phyloP scores from a whole-genome alignment of 2,113 vertebrate genomes.

The Vidua chalybeata region DNA sequence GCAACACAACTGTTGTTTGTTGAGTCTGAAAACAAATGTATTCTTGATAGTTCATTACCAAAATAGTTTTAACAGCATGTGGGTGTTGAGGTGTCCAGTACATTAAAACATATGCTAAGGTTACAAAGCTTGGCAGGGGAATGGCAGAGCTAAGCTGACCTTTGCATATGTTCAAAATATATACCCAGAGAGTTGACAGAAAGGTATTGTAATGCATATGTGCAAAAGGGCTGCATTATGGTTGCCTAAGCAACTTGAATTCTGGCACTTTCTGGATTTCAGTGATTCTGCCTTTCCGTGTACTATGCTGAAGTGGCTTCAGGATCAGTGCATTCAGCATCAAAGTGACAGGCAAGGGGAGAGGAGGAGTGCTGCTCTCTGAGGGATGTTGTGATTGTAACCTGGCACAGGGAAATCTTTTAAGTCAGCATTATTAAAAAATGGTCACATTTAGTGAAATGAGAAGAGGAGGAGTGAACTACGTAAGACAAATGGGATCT shows the following conservation, averaged over 20 bases:
- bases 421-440: background rate
- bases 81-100: background rate
- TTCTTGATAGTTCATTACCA: background rate
- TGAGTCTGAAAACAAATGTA: background rate
- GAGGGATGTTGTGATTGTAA: background rate
- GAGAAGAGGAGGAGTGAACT: background rate
- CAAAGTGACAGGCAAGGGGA: background rate
- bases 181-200: background rate
- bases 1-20: background rate
- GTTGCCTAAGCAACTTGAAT: conserved; percentile 42
- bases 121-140: background rate
- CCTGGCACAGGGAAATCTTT: background rate
- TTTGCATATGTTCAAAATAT: background rate
- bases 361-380: background rate
- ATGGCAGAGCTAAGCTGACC: background rate
- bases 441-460: background rate
- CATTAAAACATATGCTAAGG: background rate
- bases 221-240: background rate
- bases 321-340: background rate
- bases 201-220: background rate
- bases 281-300: background rate
- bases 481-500: background rate
- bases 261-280: conserved; percentile 16
- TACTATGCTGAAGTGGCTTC: background rate
- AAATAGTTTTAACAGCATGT: background rate